These are phyloP conservation scores for Patiria miniata DNA, from an alignment of 35 echinoderm and acorn worm genomes.

Conservation along the genomic window DNA sequence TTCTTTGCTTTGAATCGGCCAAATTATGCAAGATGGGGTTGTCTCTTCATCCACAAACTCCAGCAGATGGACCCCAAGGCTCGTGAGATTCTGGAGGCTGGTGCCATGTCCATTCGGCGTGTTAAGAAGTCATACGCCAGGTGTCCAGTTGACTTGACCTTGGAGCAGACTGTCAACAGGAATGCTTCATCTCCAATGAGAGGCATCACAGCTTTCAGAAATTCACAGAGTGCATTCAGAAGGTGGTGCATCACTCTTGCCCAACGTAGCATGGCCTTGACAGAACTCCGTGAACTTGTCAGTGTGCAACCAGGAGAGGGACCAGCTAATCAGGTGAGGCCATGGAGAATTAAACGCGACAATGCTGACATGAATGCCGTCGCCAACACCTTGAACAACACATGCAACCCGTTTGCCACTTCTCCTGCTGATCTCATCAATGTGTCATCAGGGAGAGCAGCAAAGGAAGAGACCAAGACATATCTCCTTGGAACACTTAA, in stretches of 20 bases:
- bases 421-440: conserved; percentile 48
- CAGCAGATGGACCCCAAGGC: conserved; percentile 32
- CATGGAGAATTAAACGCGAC: conserved; percentile 15
- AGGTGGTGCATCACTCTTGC: conserved; percentile 69
- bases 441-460: conserved; percentile 61
- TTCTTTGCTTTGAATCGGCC: conserved; percentile 77
- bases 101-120: conserved; percentile 67
- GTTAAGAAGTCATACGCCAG: conserved; percentile 38
- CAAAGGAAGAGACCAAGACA: conserved; percentile 35
- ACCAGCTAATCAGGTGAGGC: conserved; percentile 6
- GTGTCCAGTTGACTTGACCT: conserved; percentile 58
- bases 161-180: conserved; percentile 74
- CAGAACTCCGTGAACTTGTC: conserved; percentile 40
- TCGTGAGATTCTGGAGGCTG: conserved; percentile 37
- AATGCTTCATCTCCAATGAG: conserved; percentile 82
- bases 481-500: conserved; percentile 35
- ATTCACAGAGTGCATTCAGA: conserved; percentile 45
- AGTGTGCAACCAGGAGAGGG: conserved; percentile 14
- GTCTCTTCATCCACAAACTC: conserved; percentile 67
- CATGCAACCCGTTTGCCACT: conserved; percentile 21
- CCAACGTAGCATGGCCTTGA: conserved; percentile 60
- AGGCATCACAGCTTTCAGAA: conserved; percentile 57
- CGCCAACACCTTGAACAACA: conserved; percentile 6
- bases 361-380: conserved; percentile 9
- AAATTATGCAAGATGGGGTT: conserved; percentile 78